Base-by-base conservation (phyloP, 2,113 vertebrate species). In the Rhegmatorhina hoffmannsi region DNA sequence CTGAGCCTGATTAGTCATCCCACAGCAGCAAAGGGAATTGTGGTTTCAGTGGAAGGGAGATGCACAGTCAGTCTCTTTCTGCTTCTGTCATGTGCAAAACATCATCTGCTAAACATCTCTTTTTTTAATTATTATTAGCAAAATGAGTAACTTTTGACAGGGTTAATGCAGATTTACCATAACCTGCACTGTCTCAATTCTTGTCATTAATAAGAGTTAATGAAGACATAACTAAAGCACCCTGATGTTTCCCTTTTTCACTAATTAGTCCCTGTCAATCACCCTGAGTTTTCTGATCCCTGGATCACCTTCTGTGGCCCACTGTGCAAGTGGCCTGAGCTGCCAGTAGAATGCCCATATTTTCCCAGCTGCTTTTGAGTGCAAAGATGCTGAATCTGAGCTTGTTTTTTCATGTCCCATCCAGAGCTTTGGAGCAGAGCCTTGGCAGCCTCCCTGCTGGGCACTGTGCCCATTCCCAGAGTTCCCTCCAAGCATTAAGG, bases 401-500 rank as follows among this genome's bases (percentile, higher is more conserved):
- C 82, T 92, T 92, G 73, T 90, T 95, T 95, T 90, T 96, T 95
- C 90, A 55, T 82, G 93, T 94, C 94, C 46, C 60, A 84, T 89
- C 73, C 93, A 87, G 83, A 87, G 64, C 88, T 95, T 53, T 92
- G 85, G 76, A 66, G 56, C 72, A 80, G 73, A 12, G 49, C 47
- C 80, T 44, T 96, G 92, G 92, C 92, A 81, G 73, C 5, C 28
- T 46, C 68, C 92, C 92, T 20, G 2, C 6, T 53, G 88, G 95
- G 92, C 95, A 75, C 80, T 24, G 79, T 60, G 93, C 94, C 95
- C 73, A 0, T 93, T 96, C 94, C 93, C 92, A 95, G 90, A 72
- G 80, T 84, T 89, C 90, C 84, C 85, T 96, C 90, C 92, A 92
- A 93, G 83, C 80, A 84, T 67, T 94, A 66, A 94, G 92, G 79